Evolutionary conservation across 2,113 vertebrate species (phyloP).

Genomic region (Psettodes erumei): DNA sequence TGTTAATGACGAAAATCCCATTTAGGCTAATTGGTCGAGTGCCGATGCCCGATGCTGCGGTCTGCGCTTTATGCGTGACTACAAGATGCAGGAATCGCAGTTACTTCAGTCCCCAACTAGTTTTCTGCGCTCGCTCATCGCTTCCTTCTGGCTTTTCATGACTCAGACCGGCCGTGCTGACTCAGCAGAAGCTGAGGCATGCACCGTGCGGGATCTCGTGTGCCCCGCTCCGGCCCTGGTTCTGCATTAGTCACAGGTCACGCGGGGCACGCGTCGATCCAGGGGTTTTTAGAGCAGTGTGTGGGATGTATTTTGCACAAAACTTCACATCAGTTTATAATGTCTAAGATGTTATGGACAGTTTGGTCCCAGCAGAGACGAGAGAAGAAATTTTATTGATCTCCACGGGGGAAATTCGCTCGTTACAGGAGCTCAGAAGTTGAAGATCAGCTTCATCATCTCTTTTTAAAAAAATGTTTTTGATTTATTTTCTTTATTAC

Average conservation of each 20-base stretch:
- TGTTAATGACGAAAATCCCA: conserved; percentile 10
- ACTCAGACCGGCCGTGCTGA: conserved; percentile 31
- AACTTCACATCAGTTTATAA: neutral
- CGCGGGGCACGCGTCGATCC: neutral
- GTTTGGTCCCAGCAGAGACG: neutral
- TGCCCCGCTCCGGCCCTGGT: neutral
- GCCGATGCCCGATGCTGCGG: neutral
- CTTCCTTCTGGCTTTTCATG: conserved; percentile 7
- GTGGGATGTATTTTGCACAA: neutral
- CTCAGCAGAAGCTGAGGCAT: conserved; percentile 20
- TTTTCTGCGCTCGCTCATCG: conserved; percentile 1
- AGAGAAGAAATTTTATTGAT: neutral
- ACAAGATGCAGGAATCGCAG: neutral
- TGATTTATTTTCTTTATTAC: neutral
- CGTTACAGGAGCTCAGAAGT: neutral
- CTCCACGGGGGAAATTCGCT: neutral
- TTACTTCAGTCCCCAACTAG: conserved; percentile 35
- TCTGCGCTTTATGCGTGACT: neutral
- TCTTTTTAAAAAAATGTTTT: neutral
- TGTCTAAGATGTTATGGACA: too few relatives aligned
- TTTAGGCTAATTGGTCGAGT: conserved; percentile 15
- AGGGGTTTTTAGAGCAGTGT: neutral
- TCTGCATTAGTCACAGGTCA: neutral
- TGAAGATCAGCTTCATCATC: neutral
- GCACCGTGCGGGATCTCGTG: neutral